A percentile compares a stretch with the other conserved stretches of the same genome.
phyloP scores from a whole-genome alignment of 2,797 vertebrate genomes.

The Lemur catta region DNA sequence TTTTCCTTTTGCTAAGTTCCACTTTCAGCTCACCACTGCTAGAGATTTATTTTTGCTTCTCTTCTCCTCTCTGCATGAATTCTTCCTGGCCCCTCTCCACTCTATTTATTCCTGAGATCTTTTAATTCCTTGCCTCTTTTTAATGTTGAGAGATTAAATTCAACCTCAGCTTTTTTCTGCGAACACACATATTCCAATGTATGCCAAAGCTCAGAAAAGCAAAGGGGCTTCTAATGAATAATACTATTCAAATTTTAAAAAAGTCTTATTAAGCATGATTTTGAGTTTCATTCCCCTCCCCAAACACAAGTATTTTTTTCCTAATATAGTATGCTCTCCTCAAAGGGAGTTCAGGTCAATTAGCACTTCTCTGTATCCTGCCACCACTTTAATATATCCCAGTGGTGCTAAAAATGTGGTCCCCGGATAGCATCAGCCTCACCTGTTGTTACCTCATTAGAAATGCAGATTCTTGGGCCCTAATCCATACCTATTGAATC shows the following conservation, averaged over 20 bases:
- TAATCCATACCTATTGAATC: background rate
- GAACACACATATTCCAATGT: background rate
- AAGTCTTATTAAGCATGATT: background rate
- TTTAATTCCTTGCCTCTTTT: constrained; percentile 43
- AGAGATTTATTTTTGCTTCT: background rate
- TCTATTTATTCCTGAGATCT: background rate
- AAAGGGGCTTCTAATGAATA: background rate
- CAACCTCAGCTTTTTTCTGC: background rate
- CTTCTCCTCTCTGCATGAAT: background rate
- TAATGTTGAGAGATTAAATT: constrained; percentile 39
- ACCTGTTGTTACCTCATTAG: background rate
- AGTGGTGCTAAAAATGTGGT: background rate
- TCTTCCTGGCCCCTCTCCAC: background rate
- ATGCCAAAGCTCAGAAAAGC: background rate
- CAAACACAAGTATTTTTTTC: background rate
- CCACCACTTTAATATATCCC: background rate
- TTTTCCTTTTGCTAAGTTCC: background rate
- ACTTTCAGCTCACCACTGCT: background rate
- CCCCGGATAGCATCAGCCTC: background rate
- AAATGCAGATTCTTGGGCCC: background rate
- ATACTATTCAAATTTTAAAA: background rate
- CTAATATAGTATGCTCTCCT: background rate
- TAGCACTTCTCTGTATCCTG: background rate
- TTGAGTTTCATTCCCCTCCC: background rate
- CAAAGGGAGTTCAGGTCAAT: background rate